These are phyloP conservation scores for Amphiduros pacificus DNA, from an alignment of 2,888 invertebrate species.

Conservation along the genomic window DNA sequence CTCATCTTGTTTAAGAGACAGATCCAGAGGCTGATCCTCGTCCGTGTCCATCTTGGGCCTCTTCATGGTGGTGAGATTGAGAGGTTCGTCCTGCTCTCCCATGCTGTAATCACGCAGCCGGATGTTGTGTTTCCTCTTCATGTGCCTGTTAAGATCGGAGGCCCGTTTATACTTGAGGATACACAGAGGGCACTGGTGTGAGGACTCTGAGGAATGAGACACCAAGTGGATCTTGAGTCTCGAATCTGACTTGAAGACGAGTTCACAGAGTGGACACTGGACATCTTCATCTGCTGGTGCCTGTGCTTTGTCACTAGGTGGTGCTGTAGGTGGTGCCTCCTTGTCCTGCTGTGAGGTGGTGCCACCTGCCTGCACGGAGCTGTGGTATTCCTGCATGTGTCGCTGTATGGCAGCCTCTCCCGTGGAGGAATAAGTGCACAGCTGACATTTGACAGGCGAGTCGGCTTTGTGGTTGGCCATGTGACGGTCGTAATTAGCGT, in stretches of 20 bases:
- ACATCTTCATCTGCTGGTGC: neutral
- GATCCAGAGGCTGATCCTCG: constrained; percentile 11
- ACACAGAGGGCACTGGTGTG: constrained; percentile 30
- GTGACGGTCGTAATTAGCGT: constrained; percentile 90
- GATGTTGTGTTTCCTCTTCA: constrained; percentile 51
- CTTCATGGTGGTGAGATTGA: constrained; percentile 18
- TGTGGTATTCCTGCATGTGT: constrained; percentile 49
- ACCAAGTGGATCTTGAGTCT: constrained; percentile 25
- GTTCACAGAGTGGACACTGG: constrained; percentile 22
- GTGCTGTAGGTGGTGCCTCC: constrained; percentile 1
- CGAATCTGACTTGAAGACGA: constrained; percentile 16
- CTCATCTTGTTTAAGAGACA: neutral
- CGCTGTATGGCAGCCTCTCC: constrained; percentile 48
- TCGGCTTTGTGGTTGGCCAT: constrained; percentile 62
- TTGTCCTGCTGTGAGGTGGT: constrained; percentile 17
- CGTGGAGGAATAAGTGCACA: constrained; percentile 49
- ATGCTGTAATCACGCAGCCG: constrained; percentile 35
- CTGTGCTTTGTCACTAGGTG: neutral
- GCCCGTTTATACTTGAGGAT: constrained; percentile 43
- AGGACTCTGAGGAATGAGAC: constrained; percentile 18
- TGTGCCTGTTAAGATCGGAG: constrained; percentile 53
- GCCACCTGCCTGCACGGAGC: neutral
- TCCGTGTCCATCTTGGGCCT: constrained; percentile 3
- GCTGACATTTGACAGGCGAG: constrained; percentile 39
- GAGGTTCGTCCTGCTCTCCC: constrained; percentile 23